Base-by-base conservation (phyloP, 53 echinoderm and acorn worm species). In the Stichopus horrens region DNA sequence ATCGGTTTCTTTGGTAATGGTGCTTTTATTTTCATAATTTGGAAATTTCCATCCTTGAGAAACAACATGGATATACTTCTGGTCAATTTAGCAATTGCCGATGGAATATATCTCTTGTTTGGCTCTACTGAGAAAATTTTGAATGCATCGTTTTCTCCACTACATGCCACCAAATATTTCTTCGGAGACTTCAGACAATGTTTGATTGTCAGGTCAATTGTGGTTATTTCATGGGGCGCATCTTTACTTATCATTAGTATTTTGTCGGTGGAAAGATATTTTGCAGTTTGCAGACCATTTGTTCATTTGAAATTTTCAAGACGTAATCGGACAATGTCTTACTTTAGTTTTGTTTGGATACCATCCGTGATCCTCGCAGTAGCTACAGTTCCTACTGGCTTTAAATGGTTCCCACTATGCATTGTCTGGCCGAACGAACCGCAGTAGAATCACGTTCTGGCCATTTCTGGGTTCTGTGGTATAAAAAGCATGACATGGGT, bases 31-130 rank as follows among this genome's bases (percentile, higher is more conserved):
- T 79, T 79, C 18, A 52, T 79, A n/a, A 55, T 52, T 10, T 79
- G 79, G 79, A 79, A 79, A 53, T 51, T 79, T 5, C 79, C 79
- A 14, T 55, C n/a, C 52, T 54, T 79, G 79, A 79, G n/a, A 52
- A 79, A 79, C 79, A 79, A 19, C 58, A 88, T 87, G 57, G 87
- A 88, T 51, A 74, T 75, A 5, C 77, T 91, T 79, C 75, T 91
- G 18, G 63, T 91, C 71, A 88, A 91, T 23, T 82, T 91, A n/a
- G 88, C 91, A 9, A 20, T 88, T 18, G 88, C 91, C 22, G 91
- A 91, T 68, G 80, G 59, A 19, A 23, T 91, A 58, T 79, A 18
- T 79, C 79, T 79, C 53, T n/a, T 79, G 5, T 52, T 52, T 53
- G 54, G 79, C 19, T 2, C 79, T 2, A 19, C 54, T 52, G 56